Base-by-base conservation (phyloP, 2,888 invertebrate species). In the Acronicta leporina region DNA sequence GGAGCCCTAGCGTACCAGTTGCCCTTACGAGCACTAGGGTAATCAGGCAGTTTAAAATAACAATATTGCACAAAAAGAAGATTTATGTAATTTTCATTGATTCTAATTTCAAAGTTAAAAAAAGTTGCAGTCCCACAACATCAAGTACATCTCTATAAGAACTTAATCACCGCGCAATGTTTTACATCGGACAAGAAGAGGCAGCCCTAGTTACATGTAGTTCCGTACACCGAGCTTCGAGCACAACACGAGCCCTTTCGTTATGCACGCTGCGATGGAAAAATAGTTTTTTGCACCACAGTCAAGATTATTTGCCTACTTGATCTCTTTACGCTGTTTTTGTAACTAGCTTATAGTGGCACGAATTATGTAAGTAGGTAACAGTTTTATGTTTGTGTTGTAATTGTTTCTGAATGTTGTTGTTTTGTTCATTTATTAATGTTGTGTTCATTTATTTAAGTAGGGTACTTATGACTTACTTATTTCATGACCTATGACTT, bases 231-330 rank as follows among this genome's bases (percentile, higher is more conserved):
- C 65, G 77, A 81, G 82, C 81, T 85, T 84, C 80, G 73, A 86
- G 83, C 68, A 77, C 82, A 73, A 64, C 79, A 85, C 81, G 79
- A 87, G 86, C 84, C 82, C 83, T 82, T 87, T 89, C 85, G 87
- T 89, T 88, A 87, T 84, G 81, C 83, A 87, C 82, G 82, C 81
- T 68, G 81, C 78, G 68, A 62, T 75, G 74, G 69, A 77, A 73
- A 78, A 80, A 79, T 77, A 78, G 63, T 73, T 70, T 81, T 77
- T 80, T 79, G 45, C 54, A 60, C 56, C 64, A 62, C 54, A 76
- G 69, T 74, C 63, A 70, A 71, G 68, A 69, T 76, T 79, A 82
- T 83, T 77, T 76, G 54, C 73, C 57, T 58, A 65, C 78, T 78
- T 76, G 57, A 68, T 64, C 60, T 67, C 68, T 68, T 73, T 65